Conservation (phyloP, 2,888 invertebrate species). For the Troilus luridus region DNA sequence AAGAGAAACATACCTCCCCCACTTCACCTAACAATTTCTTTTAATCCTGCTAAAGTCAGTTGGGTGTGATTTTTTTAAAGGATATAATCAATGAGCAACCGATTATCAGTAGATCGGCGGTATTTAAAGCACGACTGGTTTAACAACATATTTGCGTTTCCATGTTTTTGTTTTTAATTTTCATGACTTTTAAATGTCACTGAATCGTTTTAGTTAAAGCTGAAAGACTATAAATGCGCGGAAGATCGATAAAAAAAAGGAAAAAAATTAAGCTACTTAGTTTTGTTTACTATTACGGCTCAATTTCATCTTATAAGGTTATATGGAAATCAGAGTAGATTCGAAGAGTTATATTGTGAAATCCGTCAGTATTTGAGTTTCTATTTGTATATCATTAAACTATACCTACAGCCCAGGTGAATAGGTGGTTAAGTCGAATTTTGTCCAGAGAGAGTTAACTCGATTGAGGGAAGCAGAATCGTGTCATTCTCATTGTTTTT, state of each 20-base stretch:
- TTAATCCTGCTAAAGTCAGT: too few species aligned
- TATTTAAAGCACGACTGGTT: background rate
- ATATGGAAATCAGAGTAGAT: background rate
- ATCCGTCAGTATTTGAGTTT: background rate
- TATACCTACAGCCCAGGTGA: too few species aligned
- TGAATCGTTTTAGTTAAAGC: background rate
- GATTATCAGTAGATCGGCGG: background rate
- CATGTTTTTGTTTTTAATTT: background rate
- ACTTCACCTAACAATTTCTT: too few species aligned
- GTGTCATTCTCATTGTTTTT: too few species aligned
- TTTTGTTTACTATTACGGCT: background rate
- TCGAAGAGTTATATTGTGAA: background rate
- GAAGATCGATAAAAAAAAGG: background rate
- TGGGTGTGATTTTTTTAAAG: too few species aligned
- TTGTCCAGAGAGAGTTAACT: too few species aligned
- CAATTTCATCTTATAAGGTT: background rate
- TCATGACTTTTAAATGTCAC: background rate
- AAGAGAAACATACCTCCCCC: too few species aligned
- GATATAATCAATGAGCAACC: too few species aligned
- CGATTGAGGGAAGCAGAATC: too few species aligned
- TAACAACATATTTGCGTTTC: background rate
- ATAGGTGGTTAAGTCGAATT: too few species aligned
- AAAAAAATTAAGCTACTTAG: background rate
- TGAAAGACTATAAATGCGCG: background rate
- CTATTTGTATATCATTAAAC: background rate